Base-by-base conservation (phyloP, 2,113 vertebrate species). In the Ibidorhyncha struthersii region DNA sequence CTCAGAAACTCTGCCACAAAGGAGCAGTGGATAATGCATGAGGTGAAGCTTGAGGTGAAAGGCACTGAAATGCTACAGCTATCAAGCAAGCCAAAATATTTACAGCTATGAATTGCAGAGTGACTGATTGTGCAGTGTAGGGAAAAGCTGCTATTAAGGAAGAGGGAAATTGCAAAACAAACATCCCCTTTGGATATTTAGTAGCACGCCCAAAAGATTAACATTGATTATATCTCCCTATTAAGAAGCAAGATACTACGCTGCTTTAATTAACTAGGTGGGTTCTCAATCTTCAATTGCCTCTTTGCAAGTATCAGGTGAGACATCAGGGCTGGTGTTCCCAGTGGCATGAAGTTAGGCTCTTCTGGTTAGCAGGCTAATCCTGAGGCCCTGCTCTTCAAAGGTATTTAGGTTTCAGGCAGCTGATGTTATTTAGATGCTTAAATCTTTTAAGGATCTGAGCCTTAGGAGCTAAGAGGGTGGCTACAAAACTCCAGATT, bases 141-240 rank as follows among this genome's bases (percentile, higher is more conserved):
- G 73, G 58, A 80, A 89, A 96, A 94, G 62, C 66, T 95, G 65
- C 73, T 29, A 43, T 95, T 96, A 95, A 84, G 91, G 92, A 93
- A 96, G 86, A 93, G 77, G 80, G 56, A 92, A 95, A 96, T 61
- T 69, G 65, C 91, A 95, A 93, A 97, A 82, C 93, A 95, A 96
- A 95, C 84, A 96, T 87, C 66, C 89, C 94, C 70, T 94, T 91
- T 94, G 81, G 86, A 87, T 96, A 94, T 85, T 96, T 93, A 89
- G 81, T 69, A 96, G 84, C 81, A 95, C 45, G 0, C 83, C 95
- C 93, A 85, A 45, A 97, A 96, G 81, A 95, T 97, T 97, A 96
- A 90, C 72, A 84, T 84, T 86, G 80, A 90, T 95, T 91, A 61
- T 73, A 95, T 67, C 70, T 97, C 58, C 23, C 45, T 76, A 61